Evolutionary conservation across 2,113 vertebrate genomes (phyloP).

Genomic region (Propithecus coquereli): DNA sequence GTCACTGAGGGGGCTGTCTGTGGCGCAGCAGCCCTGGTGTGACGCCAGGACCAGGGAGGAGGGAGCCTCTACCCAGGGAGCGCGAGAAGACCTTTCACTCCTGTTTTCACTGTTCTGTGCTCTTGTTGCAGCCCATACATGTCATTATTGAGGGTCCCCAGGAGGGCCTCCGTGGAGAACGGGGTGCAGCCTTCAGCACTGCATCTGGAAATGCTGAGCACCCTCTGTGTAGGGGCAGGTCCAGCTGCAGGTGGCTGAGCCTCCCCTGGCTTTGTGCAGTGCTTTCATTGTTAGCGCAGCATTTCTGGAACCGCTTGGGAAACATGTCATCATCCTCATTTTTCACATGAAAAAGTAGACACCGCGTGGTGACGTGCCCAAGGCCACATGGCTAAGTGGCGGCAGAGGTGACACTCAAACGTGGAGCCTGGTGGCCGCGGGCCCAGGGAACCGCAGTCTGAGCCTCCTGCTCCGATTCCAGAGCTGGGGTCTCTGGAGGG

Average conservation of each 20-base stretch:
- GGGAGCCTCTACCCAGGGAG: no score
- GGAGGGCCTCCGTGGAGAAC: accelerated
- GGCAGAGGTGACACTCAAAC: not conserved
- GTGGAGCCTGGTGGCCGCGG: accelerated
- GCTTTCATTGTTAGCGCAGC: not conserved
- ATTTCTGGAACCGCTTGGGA: not conserved
- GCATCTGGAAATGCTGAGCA: not conserved
- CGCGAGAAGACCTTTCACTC: not conserved
- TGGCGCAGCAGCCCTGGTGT: not conserved
- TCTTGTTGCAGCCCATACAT: accelerated
- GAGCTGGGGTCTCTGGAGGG: not conserved
- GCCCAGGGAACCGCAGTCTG: accelerated
- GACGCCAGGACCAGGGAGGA: not conserved
- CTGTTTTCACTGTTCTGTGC: not conserved
- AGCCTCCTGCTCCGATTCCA: not conserved
- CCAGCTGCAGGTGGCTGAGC: not conserved
- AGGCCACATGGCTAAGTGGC: accelerated
- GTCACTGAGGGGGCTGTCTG: not conserved
- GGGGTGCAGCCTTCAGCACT: no score
- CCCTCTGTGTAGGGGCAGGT: not conserved
- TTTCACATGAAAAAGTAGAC: not conserved
- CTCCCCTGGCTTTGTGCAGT: not conserved
- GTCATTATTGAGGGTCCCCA: not conserved
- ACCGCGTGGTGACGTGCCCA: not conserved
- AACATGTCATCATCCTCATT: not conserved